phyloP scores from a whole-genome alignment of 2,113 vertebrate species.

The Lepus timidus region DNA sequence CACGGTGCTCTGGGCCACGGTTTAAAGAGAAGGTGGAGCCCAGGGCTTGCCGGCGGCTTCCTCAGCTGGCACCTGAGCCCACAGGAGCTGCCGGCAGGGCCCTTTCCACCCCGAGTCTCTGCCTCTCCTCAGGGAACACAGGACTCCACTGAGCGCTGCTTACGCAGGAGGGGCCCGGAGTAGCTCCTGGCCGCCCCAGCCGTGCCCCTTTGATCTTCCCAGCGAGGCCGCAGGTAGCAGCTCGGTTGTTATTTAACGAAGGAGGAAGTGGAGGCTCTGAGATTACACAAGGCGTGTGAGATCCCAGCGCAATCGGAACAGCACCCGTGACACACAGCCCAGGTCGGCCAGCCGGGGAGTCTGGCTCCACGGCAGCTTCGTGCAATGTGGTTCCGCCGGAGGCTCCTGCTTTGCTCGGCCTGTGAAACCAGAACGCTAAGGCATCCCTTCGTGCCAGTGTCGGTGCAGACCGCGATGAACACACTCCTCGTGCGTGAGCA shows the following conservation, averaged over 20 bases:
- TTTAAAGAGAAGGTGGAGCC: background rate
- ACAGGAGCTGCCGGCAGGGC: too few species aligned
- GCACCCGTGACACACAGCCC: slow-evolving; percentile 5
- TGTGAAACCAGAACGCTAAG: background rate
- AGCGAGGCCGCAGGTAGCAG: background rate
- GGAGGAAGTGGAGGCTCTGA: background rate
- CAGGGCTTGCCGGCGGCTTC: background rate
- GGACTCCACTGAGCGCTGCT: background rate
- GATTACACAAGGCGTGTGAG: background rate
- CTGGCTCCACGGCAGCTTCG: background rate
- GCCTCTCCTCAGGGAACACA: too few species aligned
- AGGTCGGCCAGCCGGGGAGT: background rate
- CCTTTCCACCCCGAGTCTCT: background rate
- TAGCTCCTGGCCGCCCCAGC: background rate
- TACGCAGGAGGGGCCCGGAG: background rate
- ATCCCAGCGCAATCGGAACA: background rate
- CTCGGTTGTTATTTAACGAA: slow-evolving; percentile 9
- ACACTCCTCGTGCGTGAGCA: too few species aligned
- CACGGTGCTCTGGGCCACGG: background rate
- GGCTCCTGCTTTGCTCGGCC: background rate
- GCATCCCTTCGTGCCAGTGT: accelerated
- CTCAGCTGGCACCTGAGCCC: background rate
- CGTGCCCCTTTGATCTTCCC: background rate
- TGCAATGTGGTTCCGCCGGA: background rate
- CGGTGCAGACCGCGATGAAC: background rate